These are phyloP conservation scores for Salvator merianae DNA, from an alignment of 2,113 vertebrate species.

Conservation along the genomic window DNA sequence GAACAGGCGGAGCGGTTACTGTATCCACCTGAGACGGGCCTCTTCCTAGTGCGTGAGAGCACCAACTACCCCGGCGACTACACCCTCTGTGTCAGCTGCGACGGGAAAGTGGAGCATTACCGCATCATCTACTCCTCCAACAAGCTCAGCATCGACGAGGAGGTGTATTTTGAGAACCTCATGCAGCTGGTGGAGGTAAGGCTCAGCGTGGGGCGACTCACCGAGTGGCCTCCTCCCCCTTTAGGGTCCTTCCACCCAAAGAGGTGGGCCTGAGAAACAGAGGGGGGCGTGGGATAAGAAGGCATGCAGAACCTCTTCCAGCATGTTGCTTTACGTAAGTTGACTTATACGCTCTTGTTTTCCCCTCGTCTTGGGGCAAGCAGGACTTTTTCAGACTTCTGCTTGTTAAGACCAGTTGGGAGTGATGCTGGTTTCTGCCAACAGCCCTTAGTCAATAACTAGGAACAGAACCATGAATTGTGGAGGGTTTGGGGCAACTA, in stretches of 20 bases:
- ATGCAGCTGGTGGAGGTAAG: constrained; percentile 98
- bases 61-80: constrained; percentile 98
- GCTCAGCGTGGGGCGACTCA: fast-evolving
- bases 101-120: constrained; percentile 97
- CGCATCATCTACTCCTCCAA: constrained; percentile 91
- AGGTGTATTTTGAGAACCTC: constrained; percentile 93
- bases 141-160: constrained; percentile 95
- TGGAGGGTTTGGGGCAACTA: no score
- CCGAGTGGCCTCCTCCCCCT: no score
- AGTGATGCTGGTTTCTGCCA: no score
- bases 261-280: background rate
- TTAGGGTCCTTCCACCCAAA: background rate
- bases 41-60: constrained; percentile 95
- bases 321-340: background rate
- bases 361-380: background rate
- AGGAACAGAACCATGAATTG: no score
- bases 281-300: background rate
- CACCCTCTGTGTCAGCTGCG: constrained; percentile 96
- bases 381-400: background rate
- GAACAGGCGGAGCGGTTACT: constrained; percentile 90
- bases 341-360: background rate
- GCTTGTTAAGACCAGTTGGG: no score
- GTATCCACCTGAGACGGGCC: constrained; percentile 87
- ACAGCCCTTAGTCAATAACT: no score
- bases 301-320: background rate